phyloP scores from a whole-genome alignment of 35 echinoderm and acorn worm species.

The Chiridota heheva region DNA sequence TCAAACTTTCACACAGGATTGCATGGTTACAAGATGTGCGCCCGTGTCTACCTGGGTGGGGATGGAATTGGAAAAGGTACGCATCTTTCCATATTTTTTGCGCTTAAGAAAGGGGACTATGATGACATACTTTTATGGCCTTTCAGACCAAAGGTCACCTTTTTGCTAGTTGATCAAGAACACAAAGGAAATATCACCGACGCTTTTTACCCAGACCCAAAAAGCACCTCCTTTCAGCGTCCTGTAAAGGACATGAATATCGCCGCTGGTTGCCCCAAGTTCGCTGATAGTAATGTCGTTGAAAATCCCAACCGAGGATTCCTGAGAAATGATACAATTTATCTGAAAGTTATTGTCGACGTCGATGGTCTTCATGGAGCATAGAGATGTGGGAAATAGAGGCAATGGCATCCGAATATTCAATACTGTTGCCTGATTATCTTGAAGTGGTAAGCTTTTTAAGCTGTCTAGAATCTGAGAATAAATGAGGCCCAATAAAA shows the following conservation, averaged over 20 bases:
- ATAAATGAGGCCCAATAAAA: no score
- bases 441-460: no score
- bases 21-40: slow-evolving; percentile 55
- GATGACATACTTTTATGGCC: slow-evolving; percentile 55
- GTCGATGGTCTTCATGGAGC: no score
- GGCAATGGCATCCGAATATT: no score
- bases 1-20: slow-evolving; percentile 39
- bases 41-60: slow-evolving; percentile 52
- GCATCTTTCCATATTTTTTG: slow-evolving; percentile 54
- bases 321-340: slow-evolving; percentile 59
- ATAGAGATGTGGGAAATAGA: no score
- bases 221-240: slow-evolving; percentile 44
- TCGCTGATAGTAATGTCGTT: slow-evolving; percentile 31
- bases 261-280: slow-evolving; percentile 71
- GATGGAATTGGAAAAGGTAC: slow-evolving; percentile 54
- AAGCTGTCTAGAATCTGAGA: no score
- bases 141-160: slow-evolving; percentile 33
- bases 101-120: slow-evolving; percentile 45
- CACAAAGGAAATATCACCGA: slow-evolving; percentile 21
- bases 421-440: no score
- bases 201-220: slow-evolving; percentile 42
- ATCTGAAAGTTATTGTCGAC: slow-evolving; percentile 52
- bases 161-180: slow-evolving; percentile 35
- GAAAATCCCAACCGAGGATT: slow-evolving; percentile 35
- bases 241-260: slow-evolving; percentile 73